Percentiles rank a stretch among this genome's conserved stretches.
Evolutionary conservation across 2,888 invertebrate species (phyloP).

Genomic region (Diadegma fenestrale): DNA sequence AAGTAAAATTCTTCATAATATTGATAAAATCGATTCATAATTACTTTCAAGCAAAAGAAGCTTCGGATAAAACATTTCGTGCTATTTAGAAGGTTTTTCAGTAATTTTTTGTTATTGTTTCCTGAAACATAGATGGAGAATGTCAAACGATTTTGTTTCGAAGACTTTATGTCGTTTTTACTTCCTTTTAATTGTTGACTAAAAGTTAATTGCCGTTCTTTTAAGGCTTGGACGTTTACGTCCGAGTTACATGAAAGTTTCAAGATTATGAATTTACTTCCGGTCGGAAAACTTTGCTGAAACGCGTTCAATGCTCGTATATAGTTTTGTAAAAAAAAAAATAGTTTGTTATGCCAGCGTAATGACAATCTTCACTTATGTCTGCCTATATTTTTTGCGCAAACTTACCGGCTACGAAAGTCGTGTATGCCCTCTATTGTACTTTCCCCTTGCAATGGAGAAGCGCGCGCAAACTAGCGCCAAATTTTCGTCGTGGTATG

Average conservation of each 20-base stretch:
- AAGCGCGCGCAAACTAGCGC: conserved; percentile 29
- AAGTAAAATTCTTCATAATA: neutral
- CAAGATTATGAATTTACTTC: neutral
- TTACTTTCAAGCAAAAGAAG: neutral
- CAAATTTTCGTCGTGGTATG: conserved; percentile 47
- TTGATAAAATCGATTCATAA: neutral
- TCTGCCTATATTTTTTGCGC: conserved; percentile 25
- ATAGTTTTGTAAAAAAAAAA: neutral
- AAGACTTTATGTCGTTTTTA: neutral
- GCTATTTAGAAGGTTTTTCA: neutral
- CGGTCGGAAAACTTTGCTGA: neutral
- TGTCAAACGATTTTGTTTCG: neutral
- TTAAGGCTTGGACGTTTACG: neutral
- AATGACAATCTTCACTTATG: conserved; percentile 26
- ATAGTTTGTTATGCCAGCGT: conserved; percentile 1
- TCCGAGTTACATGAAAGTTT: neutral
- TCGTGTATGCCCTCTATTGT: conserved; percentile 42
- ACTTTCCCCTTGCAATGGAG: conserved; percentile 63
- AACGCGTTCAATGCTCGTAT: conserved; percentile 8
- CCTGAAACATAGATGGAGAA: neutral
- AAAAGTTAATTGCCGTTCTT: neutral
- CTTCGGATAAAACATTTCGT: neutral
- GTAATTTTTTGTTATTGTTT: neutral
- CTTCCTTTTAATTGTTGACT: neutral
- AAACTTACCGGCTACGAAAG: conserved; percentile 55